Percentiles rank a stretch among this genome's conserved stretches.
Evolutionary conservation across 2,113 vertebrate genomes (phyloP).

Genomic region (Patagioenas fasciata): DNA sequence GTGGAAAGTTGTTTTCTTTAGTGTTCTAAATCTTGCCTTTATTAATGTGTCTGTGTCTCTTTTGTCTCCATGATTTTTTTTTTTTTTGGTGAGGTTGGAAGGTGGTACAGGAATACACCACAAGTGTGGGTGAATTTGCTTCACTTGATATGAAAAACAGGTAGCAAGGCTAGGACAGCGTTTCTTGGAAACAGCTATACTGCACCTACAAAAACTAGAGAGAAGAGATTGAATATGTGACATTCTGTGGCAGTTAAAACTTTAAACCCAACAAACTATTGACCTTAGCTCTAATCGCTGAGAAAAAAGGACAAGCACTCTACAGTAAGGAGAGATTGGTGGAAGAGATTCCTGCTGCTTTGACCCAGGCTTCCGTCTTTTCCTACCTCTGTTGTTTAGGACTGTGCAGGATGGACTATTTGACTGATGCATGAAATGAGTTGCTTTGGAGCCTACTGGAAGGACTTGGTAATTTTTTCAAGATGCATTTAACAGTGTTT

Average conservation of each 20-base stretch:
- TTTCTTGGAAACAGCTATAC: neutral
- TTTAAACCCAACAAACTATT: neutral
- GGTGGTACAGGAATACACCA: neutral
- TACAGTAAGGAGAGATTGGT: neutral
- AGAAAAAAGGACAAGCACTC: neutral
- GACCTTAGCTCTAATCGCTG: neutral
- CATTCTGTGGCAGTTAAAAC: neutral
- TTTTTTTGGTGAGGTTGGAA: accelerated
- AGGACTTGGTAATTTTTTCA: neutral
- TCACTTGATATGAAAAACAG: neutral
- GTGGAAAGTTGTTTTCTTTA: neutral
- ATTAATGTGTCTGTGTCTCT: neutral
- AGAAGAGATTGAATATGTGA: neutral
- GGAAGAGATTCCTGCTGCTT: neutral
- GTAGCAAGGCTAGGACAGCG: neutral
- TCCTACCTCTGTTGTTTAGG: neutral
- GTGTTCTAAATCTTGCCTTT: neutral
- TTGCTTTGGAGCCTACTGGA: neutral
- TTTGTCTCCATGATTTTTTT: neutral
- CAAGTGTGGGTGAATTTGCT: neutral
- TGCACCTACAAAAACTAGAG: neutral
- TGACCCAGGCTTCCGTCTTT: neutral
- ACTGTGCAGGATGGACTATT: neutral
- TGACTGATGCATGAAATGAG: neutral
- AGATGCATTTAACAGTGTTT: neutral